Conservation (phyloP, 2,797 vertebrate species). For the Eutrigla gurnardus region DNA sequence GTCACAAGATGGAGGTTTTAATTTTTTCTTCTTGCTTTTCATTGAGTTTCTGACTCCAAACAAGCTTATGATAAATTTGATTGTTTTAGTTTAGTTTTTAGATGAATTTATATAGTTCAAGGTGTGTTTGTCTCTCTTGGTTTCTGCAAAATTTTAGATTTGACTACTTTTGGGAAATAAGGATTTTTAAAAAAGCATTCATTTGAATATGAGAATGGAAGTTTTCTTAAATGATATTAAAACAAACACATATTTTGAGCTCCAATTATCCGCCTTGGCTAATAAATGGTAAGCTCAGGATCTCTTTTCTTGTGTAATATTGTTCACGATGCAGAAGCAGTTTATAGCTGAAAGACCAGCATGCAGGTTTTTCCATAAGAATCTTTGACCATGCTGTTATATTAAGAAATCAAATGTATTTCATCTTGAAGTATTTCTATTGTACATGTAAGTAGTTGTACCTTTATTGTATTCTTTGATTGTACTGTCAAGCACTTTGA, state of each 20-base stretch:
- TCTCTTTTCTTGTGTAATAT: not conserved
- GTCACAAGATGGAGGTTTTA: slow-evolving; percentile 1
- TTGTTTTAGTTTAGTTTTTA: not conserved
- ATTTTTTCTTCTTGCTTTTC: not conserved
- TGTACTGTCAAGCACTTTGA: no score
- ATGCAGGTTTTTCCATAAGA: not conserved
- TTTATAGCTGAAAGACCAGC: not conserved
- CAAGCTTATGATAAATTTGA: not conserved
- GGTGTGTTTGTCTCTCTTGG: not conserved
- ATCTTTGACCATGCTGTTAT: no score
- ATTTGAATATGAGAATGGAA: not conserved
- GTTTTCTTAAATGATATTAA: not conserved
- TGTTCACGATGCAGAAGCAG: not conserved
- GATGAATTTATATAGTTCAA: not conserved
- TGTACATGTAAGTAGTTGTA: no score
- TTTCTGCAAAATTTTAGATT: not conserved
- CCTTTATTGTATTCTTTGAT: no score
- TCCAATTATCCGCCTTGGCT: not conserved
- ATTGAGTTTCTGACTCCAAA: not conserved
- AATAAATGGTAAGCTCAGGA: not conserved
- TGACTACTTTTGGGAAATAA: not conserved
- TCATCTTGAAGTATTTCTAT: no score
- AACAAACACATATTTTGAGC: not conserved
- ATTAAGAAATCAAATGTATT: no score
- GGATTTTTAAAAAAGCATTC: not conserved